Evolutionary conservation across 2,888 invertebrate genomes (phyloP).

Genomic region (Xestoiulus laeticollis): DNA sequence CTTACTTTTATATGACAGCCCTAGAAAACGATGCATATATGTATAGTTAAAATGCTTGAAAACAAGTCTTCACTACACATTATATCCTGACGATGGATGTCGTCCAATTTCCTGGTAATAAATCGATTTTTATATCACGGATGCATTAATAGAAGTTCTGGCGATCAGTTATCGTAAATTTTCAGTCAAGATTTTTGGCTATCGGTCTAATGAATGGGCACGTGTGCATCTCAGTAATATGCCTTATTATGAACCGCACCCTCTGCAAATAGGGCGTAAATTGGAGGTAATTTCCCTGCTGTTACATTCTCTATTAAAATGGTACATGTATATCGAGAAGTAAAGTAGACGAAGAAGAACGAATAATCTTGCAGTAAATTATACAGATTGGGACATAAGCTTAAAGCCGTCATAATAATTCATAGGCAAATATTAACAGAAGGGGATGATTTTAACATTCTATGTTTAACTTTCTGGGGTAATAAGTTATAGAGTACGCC

Average conservation of each 20-base stretch:
- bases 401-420: neutral
- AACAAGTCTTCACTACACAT: neutral
- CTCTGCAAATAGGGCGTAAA: slow-evolving; percentile 14
- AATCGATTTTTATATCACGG: neutral
- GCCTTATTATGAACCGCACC: slow-evolving; percentile 4
- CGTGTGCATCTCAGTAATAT: neutral
- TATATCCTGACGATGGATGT: neutral
- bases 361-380: neutral
- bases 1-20: neutral
- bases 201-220: neutral
- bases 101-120: slow-evolving; percentile 9
- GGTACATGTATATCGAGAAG: no score
- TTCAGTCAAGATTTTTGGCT: neutral
- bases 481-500: neutral
- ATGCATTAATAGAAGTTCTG: slow-evolving; percentile 1
- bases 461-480: neutral
- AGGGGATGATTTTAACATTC: neutral
- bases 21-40: neutral
- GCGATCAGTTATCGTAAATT: slow-evolving; percentile 9
- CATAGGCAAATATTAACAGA: neutral
- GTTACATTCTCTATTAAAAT: neutral
- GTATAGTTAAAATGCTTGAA: neutral
- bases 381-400: neutral
- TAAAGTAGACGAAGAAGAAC: neutral
- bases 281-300: neutral